Evolutionary conservation across 2,113 vertebrate genomes (phyloP).

Genomic region (Megalops atlanticus): DNA sequence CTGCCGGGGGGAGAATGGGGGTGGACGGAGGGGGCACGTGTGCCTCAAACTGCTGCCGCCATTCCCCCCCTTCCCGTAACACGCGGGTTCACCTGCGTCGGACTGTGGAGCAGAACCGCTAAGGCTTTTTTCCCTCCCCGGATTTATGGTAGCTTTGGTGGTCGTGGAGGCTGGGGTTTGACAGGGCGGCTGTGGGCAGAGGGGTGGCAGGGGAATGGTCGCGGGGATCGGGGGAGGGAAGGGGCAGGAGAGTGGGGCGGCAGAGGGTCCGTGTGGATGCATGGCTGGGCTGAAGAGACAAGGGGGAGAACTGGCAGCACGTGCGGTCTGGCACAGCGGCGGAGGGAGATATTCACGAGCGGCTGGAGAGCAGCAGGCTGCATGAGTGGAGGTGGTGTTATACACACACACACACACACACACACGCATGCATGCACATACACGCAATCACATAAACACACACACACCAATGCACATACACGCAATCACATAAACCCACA

Average conservation of each 20-base stretch:
- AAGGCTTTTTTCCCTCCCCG: background rate
- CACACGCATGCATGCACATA: background rate
- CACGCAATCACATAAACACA: background rate
- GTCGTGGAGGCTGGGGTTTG: background rate
- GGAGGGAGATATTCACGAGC: background rate
- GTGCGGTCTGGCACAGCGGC: background rate
- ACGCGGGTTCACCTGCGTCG: background rate
- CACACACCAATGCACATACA: slow-evolving; percentile 3
- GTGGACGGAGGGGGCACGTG: background rate
- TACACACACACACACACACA: background rate
- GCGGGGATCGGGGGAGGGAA: background rate
- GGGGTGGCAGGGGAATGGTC: too few relatives aligned
- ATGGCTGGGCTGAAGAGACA: background rate
- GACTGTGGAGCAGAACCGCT: background rate
- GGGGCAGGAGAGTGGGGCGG: background rate
- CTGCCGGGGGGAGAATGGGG: too few relatives aligned
- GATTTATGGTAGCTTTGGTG: background rate
- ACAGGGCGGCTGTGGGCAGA: background rate
- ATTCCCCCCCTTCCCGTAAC: background rate
- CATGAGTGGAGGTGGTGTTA: too few relatives aligned
- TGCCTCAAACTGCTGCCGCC: background rate
- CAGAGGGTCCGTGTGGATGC: background rate
- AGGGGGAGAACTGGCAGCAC: background rate
- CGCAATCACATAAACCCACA: background rate
- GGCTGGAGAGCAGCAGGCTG: too few relatives aligned